Conservation (phyloP, 2,888 invertebrate species). For the Phorcus lineatus region DNA sequence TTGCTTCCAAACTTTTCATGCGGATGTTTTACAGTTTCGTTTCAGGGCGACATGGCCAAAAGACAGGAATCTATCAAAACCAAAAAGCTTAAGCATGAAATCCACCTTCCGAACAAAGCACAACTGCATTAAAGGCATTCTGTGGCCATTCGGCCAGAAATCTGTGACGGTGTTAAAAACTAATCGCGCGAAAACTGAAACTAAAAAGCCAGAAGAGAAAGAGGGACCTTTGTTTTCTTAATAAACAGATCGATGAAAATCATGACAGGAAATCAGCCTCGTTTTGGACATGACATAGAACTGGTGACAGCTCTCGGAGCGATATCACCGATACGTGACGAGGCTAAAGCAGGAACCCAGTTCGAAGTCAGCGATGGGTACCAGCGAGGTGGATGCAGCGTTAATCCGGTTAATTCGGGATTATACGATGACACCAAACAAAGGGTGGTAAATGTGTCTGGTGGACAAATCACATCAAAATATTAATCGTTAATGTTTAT, state of each 20-base stretch:
- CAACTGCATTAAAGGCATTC: no score
- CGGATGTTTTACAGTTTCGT: no score
- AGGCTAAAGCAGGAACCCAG: neutral
- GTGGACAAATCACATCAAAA: constrained; percentile 7
- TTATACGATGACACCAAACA: neutral
- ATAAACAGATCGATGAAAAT: constrained; percentile 12
- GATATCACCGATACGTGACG: neutral
- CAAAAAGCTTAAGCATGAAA: no score
- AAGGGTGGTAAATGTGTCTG: constrained; percentile 18
- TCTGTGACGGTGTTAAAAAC: constrained; percentile 3
- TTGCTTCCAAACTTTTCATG: no score
- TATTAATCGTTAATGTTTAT: constrained; percentile 20
- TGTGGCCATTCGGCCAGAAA: neutral
- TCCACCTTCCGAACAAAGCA: no score
- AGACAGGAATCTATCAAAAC: no score
- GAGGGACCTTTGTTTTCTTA: neutral
- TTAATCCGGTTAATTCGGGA: constrained; percentile 1
- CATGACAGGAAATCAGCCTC: neutral
- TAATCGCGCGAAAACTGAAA: constrained; percentile 14
- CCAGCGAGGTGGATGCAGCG: neutral
- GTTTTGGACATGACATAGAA: neutral
- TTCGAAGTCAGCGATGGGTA: no score
- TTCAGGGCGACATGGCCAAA: no score
- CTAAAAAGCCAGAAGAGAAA: neutral
- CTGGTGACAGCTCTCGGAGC: neutral